Conservation (phyloP, 2,888 invertebrate species). For the Callimorpha dominula region DNA sequence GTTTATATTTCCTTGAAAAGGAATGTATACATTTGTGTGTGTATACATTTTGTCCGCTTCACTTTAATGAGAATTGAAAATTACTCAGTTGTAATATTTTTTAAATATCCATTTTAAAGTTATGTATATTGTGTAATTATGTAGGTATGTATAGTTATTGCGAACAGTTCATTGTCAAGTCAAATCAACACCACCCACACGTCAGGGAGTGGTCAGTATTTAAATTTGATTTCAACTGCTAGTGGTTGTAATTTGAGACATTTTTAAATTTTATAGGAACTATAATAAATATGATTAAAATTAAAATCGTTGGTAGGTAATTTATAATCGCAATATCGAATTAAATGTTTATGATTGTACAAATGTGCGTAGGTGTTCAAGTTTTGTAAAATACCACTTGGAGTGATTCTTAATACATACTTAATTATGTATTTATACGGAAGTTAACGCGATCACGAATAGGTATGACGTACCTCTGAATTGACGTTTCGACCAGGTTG, state of each 20-base stretch:
- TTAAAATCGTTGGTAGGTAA: background rate
- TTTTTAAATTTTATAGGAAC: no score
- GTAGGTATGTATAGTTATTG: background rate
- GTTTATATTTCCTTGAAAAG: background rate
- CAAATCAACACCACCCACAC: background rate
- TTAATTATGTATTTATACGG: no score
- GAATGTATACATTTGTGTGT: no score
- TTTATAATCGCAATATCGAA: background rate
- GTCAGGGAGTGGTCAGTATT: background rate
- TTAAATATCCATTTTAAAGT: background rate
- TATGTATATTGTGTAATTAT: background rate
- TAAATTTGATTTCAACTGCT: background rate
- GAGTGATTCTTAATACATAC: background rate
- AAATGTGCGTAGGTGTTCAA: background rate
- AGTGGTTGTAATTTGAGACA: background rate
- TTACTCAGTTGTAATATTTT: background rate
- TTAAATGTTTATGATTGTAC: background rate
- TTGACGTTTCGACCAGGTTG: no score
- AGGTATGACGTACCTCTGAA: no score
- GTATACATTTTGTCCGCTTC: background rate
- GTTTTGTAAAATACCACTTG: background rate
- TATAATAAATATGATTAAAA: background rate
- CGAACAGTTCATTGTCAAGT: background rate
- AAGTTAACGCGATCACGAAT: no score
- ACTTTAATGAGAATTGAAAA: background rate